Conservation (phyloP, 2,888 invertebrate genomes). For the Aspidiotus rigidus region DNA sequence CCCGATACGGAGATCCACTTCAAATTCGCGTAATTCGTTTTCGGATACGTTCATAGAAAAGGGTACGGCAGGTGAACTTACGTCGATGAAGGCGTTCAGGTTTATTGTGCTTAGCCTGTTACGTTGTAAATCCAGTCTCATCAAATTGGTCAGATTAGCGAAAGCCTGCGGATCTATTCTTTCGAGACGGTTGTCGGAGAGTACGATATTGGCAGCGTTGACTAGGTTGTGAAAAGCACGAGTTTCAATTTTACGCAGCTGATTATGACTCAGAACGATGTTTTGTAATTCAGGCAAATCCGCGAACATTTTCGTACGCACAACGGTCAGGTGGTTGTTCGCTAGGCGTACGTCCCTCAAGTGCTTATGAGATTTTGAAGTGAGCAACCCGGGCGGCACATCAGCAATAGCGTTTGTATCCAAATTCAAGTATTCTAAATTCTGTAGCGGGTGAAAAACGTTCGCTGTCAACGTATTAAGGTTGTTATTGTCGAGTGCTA, state of each 20-base stretch:
- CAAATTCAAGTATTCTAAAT: conserved; percentile 70
- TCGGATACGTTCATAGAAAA: conserved; percentile 67
- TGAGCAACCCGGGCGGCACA: conserved; percentile 59
- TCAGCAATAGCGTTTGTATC: conserved; percentile 72
- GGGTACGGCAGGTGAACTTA: conserved; percentile 55
- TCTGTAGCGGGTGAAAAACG: conserved; percentile 59
- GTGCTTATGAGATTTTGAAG: conserved; percentile 58
- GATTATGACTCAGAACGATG: conserved; percentile 68
- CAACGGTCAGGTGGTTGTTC: conserved; percentile 63
- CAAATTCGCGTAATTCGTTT: conserved; percentile 51
- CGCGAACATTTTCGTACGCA: conserved; percentile 62
- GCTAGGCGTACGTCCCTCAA: conserved; percentile 70
- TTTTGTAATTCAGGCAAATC: conserved; percentile 64
- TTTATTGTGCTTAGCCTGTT: conserved; percentile 64
- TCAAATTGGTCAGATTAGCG: conserved; percentile 62
- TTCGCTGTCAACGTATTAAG: conserved; percentile 62
- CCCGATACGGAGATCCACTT: conserved; percentile 42
- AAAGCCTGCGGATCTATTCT: conserved; percentile 65
- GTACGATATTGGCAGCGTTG: conserved; percentile 67
- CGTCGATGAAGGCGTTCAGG: conserved; percentile 57
- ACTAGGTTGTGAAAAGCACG: conserved; percentile 68
- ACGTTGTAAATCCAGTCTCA: conserved; percentile 68
- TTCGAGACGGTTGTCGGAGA: conserved; percentile 70
- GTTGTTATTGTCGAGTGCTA: conserved; percentile 80
- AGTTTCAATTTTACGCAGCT: conserved; percentile 59